Base-by-base conservation (phyloP, 30 jellyfish, hydroid and myxozoan genomes). In the Catostylus mosaicus region DNA sequence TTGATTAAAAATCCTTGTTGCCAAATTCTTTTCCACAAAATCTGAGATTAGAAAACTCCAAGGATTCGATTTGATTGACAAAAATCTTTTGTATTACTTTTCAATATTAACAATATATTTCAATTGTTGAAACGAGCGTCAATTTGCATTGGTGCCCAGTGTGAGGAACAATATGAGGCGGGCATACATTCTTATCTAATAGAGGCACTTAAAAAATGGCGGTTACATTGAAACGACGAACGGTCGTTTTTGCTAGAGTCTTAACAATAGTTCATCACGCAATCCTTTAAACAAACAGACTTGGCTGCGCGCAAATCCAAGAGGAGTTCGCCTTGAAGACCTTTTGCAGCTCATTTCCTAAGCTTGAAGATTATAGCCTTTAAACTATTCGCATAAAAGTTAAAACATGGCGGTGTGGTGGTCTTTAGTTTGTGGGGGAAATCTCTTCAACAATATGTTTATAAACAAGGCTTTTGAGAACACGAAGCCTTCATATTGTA, bases 381-480 rank as follows among this genome's bases (percentile, higher is more conserved):
- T 7, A 52, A 59, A 59, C 38, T 59, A 4, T 59, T 59, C 71
- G 9, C 71, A 59, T 59, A n/a, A 27, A 24, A 59, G n/a, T 37
- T 27, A 12, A 3, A 59, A 20, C 11, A 59, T 50, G 38, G 37
- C 71, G 71, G 71, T 37, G 24, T 19, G 71, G 40, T 24, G 38
- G 40, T 27, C 71, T 59, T 23, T 20, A 7, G 5, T 26, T 10
- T 9, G 18, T 22, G 11, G 8, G 71, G 38, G 38, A 59, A 59
- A 7, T 59, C 38, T 59, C 40, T 59, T 22, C 71, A 59, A 37
- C 63, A 59, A 59, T 9, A 1, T 59, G 71, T 59, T 59, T 59
- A 12, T 52, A 52, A 59, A 59, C 10, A n/a, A 59, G n/a, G n/a
- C 71, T 7, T 22, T 59, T 59, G 71, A 23, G 71, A 3, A 59